A percentile compares a stretch with the other conserved stretches of the same genome.
phyloP scores from a whole-genome alignment of 2,888 invertebrate species.

The Cremastinae sp. region DNA sequence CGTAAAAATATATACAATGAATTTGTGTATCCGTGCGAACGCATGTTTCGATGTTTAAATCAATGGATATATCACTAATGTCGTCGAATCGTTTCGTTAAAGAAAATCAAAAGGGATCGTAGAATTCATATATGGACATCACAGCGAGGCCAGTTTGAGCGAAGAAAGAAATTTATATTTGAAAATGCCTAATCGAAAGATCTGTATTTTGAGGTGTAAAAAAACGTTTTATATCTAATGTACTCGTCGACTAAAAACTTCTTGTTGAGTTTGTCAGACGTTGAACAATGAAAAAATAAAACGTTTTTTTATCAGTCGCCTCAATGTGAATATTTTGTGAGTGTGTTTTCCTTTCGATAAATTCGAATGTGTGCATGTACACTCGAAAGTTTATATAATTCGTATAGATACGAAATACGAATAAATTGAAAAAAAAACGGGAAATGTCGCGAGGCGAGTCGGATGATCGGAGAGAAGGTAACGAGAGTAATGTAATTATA shows the following conservation, averaged over 20 bases:
- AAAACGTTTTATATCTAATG: conserved; percentile 7
- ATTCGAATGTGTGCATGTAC: conserved; percentile 4
- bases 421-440: conserved; percentile 11
- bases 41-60: conserved; percentile 41
- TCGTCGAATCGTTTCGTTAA: conserved; percentile 28
- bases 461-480: conserved; percentile 4
- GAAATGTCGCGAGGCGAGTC: conserved; percentile 5
- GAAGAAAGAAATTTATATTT: conserved; percentile 8
- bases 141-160: not conserved
- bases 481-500: conserved; percentile 50
- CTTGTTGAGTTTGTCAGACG: too few relatives aligned
- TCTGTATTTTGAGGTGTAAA: not conserved
- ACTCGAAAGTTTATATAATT: conserved; percentile 4
- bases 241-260: conserved; percentile 1
- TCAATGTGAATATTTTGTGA: not conserved
- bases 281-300: not conserved
- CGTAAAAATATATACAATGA: conserved; percentile 6
- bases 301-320: not conserved
- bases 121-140: not conserved
- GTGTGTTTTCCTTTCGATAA: conserved; percentile 10
- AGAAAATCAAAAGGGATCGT: conserved; percentile 5
- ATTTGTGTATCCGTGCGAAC: conserved; percentile 1
- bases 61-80: conserved; percentile 30
- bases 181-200: conserved; percentile 50
- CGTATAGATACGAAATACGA: conserved; percentile 4